Base-by-base conservation (phyloP, 2,888 invertebrate species). In the Apodemia mormo region DNA sequence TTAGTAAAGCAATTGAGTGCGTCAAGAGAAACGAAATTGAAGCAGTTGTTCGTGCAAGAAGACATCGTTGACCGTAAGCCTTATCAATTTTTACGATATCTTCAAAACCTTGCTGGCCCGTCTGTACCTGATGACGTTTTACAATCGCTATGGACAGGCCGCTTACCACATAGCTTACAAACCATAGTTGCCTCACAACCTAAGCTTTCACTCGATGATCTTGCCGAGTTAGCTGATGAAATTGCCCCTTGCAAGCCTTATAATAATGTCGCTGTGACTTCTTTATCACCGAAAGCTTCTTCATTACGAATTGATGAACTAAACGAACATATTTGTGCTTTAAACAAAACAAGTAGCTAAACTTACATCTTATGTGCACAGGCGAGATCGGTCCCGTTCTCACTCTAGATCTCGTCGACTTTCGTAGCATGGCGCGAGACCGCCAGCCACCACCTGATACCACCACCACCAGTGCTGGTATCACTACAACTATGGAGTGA, bases 1-100 rank as follows among this genome's bases (percentile, higher is more conserved):
- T 58, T 71, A 3, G 69, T 67, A 8, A 68, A 67, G 12, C 64
- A 69, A 4, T 29, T 73, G 2, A 58, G 66, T 1, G n/a, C 40
- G 4, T 70, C 70, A 30, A 29, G 58, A 8, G 71, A 73, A 52
- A 30, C 43, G 5, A 66, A 66, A n/a, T 12, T 69, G 9, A 64
- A 61, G 33, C 73, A 73, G 54, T 45, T 70, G n/a, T 49, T 71
- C 12, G 30, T 37, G 29, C 67, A 70, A 0, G 73, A 73, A 64
- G 71, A 73, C 33, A 65, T 70, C 0, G 71, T 71, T 3, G 73
- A 73, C 12, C 56, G 73, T 12, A 73, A 72, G 69, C 73, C 73
- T 0, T 75, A 73, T 0, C 73, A 74, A 33, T 76, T 74, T 52
- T 66, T 74, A 5, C 58, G 74, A 22, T 75, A 75, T 37, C 56